phyloP scores from a whole-genome alignment of 2,113 vertebrate genomes.

The Picathartes gymnocephalus region DNA sequence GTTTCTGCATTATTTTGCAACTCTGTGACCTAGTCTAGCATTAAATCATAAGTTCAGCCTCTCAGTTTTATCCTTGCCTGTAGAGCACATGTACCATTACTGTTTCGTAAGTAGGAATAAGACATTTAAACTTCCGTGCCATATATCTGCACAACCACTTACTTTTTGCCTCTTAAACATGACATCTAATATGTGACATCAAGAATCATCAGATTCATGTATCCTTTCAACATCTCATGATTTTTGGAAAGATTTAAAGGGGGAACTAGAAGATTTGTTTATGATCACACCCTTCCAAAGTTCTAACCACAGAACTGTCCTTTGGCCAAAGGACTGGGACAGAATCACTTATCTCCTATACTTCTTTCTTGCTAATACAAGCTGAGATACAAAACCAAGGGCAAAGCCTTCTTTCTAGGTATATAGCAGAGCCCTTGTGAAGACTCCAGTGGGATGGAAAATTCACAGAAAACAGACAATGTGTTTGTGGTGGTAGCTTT shows the following conservation, averaged over 20 bases:
- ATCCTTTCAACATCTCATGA: neutral
- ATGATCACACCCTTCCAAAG: neutral
- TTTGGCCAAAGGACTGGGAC: neutral
- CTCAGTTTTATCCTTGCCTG: neutral
- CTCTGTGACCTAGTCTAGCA: neutral
- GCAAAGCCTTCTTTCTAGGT: neutral
- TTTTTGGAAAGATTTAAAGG: neutral
- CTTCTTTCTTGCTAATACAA: neutral
- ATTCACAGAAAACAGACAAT: neutral
- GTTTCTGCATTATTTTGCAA: slow-evolving; percentile 16
- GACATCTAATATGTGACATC: neutral
- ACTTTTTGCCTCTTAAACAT: neutral
- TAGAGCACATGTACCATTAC: neutral
- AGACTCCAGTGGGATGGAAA: neutral
- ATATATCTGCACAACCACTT: neutral
- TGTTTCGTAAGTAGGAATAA: neutral
- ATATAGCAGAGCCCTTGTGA: neutral
- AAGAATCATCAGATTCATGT: neutral
- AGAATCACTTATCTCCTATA: neutral
- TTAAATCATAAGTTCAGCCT: slow-evolving; percentile 5
- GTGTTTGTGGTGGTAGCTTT: neutral
- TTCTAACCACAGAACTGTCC: neutral
- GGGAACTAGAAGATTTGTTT: neutral
- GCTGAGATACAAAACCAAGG: neutral
- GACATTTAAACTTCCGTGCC: neutral